Percentiles rank a stretch among this genome's conserved stretches.
Evolutionary conservation across 2,888 invertebrate genomes (phyloP).

Genomic region (Macrophya annulata): DNA sequence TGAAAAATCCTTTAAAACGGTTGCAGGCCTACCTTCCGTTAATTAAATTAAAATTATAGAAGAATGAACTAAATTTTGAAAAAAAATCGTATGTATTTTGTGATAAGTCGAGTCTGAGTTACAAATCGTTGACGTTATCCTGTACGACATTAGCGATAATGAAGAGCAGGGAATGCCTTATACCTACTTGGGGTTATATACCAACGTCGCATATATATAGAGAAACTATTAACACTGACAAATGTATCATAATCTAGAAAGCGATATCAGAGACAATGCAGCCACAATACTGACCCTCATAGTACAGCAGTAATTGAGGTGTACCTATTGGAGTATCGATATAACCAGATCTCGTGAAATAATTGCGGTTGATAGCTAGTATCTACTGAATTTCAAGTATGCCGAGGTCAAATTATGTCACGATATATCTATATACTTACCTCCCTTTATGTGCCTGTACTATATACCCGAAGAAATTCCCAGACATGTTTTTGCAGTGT

Average conservation of each 20-base stretch:
- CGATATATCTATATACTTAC: neutral
- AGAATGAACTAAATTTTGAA: no score
- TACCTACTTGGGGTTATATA: neutral
- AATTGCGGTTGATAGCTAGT: constrained; percentile 32
- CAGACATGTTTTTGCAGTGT: neutral
- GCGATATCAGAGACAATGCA: constrained; percentile 34
- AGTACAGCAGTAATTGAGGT: constrained; percentile 25
- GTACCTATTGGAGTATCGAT: neutral
- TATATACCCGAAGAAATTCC: neutral
- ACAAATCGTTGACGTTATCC: neutral
- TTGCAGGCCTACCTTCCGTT: no score
- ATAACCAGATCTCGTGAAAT: constrained; percentile 7
- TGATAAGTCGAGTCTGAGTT: neutral
- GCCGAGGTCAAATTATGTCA: neutral
- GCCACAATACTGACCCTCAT: neutral
- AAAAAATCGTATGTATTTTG: no score
- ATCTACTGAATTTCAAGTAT: constrained; percentile 30
- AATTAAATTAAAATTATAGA: no score
- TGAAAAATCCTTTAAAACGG: no score
- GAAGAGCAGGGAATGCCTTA: neutral
- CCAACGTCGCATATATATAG: neutral
- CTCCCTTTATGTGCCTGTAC: neutral
- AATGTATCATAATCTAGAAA: constrained; percentile 25
- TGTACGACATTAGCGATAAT: neutral
- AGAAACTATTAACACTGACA: constrained; percentile 21